Percentiles rank a stretch among this genome's conserved stretches.
These are phyloP conservation scores for Phalacrocorax carbo DNA, from an alignment of 2,113 vertebrate species.

Conservation along the genomic window DNA sequence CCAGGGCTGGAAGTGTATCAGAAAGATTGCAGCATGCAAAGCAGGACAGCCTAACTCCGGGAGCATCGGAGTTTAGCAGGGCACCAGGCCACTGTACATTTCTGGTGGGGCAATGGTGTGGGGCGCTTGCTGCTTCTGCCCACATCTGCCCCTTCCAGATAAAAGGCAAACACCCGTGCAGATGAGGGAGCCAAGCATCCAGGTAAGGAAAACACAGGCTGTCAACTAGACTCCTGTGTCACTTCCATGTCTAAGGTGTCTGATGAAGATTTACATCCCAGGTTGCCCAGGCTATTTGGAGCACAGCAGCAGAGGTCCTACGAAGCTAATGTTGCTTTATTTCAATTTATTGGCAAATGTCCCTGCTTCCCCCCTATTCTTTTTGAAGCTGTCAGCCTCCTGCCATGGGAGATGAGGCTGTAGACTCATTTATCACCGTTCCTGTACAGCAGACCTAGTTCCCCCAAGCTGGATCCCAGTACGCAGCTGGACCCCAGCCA, in stretches of 20 bases:
- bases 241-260: neutral
- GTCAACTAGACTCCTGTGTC: neutral
- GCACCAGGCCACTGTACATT: rapidly evolving
- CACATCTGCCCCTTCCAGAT: neutral
- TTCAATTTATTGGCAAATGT: neutral
- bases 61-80: neutral
- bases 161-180: neutral
- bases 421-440: constrained; percentile 18
- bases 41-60: neutral
- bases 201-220: neutral
- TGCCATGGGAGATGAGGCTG: constrained; percentile 21
- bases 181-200: neutral
- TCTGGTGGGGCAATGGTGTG: neutral
- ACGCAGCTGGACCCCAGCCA: neutral
- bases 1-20: neutral
- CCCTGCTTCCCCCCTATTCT: neutral
- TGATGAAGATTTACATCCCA: neutral
- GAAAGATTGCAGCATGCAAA: neutral
- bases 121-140: neutral
- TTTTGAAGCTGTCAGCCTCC: constrained; percentile 11
- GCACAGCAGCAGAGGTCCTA: neutral
- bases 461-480: neutral
- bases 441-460: neutral
- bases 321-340: neutral
- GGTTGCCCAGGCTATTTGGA: neutral